Evolutionary conservation across 1,140 invertebrate species (phyloP), one percentile per base, ranked within the genome.

Genomic region (Bombyx mandarina): DNA sequence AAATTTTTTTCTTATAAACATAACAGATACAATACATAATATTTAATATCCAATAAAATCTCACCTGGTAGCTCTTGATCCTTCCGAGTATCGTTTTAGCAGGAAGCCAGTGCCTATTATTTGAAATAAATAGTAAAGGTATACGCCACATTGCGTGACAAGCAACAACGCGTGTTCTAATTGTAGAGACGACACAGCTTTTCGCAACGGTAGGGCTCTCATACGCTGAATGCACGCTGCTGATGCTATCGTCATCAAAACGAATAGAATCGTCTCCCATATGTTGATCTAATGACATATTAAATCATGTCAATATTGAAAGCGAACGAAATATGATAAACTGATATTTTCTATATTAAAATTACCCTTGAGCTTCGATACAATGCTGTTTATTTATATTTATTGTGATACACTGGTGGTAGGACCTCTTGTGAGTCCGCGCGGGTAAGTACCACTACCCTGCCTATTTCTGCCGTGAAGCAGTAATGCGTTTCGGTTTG

Each of bases 141-240:
- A 93, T 5, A 93, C 89, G 3, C 93, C 93, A 43, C 89, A 90
- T 66, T 93, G 90, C 5, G 92, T 93, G 22, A 93, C 89, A 18
- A 93, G 85, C 6, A 94, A 79, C 26, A 94, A 78, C 7, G 92
- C 90, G 62, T 92, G 92, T 76, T 94, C 93, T 55, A 94, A 76
- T 49, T 91, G 91, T 60, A 93, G 77, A 7, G 76, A 60, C 9
- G 72, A 58, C 6, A 72, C 66, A 1, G 67, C 65, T 50, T 73
- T 73, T 1, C 76, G 69, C 26, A 83, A 60, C 5, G 77, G 76
- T 45, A 89, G 66, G 0, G 77, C 68, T 6, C 86, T 69, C 75
- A 90, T 84, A 56, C 89, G 83, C 51, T 86, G 80, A 52, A 91
- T 82, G 58, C 90, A 91, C 4, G 89, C 83, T 9, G 89, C 75